A percentile compares a stretch with the other conserved stretches of the same genome.
These are phyloP conservation scores for Seriola aureovittata DNA, from an alignment of 2,113 vertebrate species.

Conservation along the genomic window DNA sequence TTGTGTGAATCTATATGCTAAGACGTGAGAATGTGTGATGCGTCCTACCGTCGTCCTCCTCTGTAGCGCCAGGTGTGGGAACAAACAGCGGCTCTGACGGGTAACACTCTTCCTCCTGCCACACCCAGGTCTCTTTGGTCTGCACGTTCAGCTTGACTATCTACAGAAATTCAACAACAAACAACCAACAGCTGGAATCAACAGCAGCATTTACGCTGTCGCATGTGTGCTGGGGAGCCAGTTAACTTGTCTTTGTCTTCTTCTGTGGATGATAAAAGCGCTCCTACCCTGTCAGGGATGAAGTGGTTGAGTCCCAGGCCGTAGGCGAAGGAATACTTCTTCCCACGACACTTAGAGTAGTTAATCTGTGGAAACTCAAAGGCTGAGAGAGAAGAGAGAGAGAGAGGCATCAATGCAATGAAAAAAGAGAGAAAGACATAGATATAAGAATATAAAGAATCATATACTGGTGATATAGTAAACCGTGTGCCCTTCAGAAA, in stretches of 20 bases:
- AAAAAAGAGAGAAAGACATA: not conserved
- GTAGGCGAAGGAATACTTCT: conserved; percentile 91
- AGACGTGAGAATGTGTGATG: not conserved
- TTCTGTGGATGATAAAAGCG: not conserved
- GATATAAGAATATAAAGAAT: not conserved
- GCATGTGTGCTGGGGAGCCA: not conserved
- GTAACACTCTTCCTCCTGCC: conserved; percentile 94
- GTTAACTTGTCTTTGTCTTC: not conserved
- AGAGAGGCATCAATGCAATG: no score
- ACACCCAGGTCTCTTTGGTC: conserved; percentile 95
- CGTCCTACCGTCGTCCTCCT: conserved; percentile 94
- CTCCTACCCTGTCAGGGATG: conserved; percentile 93
- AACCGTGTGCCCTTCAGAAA: no score
- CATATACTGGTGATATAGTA: no score
- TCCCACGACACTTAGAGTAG: conserved; percentile 89
- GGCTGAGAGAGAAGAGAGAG: conserved; percentile 78
- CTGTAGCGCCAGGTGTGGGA: conserved; percentile 88
- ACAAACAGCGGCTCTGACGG: conserved; percentile 96
- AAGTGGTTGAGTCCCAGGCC: conserved; percentile 97
- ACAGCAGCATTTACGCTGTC: not conserved
- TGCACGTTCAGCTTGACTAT: conserved; percentile 95
- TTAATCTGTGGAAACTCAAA: conserved; percentile 99
- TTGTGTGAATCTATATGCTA: not conserved
- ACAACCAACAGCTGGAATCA: not conserved
- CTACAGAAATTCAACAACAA: conserved; percentile 73